phyloP scores from a whole-genome alignment of 2,113 vertebrate species.

The Mesitornis unicolor region DNA sequence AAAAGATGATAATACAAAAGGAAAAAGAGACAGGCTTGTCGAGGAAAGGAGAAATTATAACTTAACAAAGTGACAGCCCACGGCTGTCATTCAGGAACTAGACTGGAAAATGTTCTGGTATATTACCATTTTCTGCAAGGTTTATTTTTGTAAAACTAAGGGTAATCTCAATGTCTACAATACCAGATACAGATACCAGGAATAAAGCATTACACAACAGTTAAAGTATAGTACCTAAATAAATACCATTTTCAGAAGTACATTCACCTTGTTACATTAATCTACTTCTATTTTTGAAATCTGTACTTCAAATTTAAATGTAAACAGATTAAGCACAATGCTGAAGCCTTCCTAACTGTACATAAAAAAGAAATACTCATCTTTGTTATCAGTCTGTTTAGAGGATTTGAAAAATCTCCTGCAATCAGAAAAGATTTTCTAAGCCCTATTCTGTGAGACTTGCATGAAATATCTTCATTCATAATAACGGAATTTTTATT shows the following conservation, averaged over 20 bases:
- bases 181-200: not conserved
- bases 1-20: not conserved
- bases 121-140: not conserved
- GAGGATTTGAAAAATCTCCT: not conserved
- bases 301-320: not conserved
- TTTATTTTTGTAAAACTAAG: constrained; percentile 11
- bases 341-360: not conserved
- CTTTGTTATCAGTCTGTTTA: not conserved
- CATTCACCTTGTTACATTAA: not conserved
- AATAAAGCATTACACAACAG: not conserved
- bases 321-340: not conserved
- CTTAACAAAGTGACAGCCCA: not conserved
- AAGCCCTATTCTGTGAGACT: not conserved
- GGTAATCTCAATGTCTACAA: not conserved
- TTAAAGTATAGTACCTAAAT: not conserved
- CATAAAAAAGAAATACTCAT: not conserved
- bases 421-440: not conserved
- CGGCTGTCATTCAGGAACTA: not conserved
- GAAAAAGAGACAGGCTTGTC: not conserved
- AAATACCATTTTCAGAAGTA: not conserved
- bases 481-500: not conserved
- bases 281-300: not conserved
- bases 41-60: not conserved
- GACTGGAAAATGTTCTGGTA: constrained; percentile 6
- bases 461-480: not conserved